Conservation (phyloP, 2,888 invertebrate genomes). For the Zygogramma bicolorata region DNA sequence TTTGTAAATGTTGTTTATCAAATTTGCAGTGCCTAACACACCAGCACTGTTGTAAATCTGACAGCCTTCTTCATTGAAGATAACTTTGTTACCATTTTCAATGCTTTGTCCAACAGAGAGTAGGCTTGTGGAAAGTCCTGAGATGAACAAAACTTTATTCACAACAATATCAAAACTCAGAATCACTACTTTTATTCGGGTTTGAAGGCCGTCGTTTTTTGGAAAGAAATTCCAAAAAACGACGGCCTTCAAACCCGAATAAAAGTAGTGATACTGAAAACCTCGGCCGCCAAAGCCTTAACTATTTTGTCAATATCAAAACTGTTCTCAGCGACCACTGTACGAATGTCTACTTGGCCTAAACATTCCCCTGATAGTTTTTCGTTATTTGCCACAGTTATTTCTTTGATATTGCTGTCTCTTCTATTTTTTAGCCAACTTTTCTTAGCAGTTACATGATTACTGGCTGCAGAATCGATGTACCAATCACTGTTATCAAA, state of each 20-base stretch:
- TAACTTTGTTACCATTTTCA: conserved; percentile 45
- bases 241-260: too few species aligned
- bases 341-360: conserved; percentile 29
- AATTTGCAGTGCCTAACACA: conserved; percentile 25
- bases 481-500: conserved; percentile 42
- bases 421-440: conserved; percentile 30
- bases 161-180: too few species aligned
- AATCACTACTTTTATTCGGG: too few species aligned
- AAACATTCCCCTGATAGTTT: conserved; percentile 25
- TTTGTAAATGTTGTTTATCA: conserved; percentile 30
- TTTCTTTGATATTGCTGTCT: conserved; percentile 25
- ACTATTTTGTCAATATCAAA: too few species aligned
- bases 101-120: conserved; percentile 49
- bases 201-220: too few species aligned
- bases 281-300: too few species aligned
- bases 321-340: conserved; percentile 23
- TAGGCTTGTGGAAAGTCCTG: conserved; percentile 47
- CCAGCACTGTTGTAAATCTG: conserved; percentile 41
- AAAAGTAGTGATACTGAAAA: too few species aligned
- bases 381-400: conserved; percentile 30
- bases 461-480: conserved; percentile 46
- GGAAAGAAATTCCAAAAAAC: too few species aligned
- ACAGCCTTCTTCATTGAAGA: conserved; percentile 44
- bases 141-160: conserved; percentile 43
- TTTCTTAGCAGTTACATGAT: conserved; percentile 40